Base-by-base conservation (phyloP, 1,140 invertebrate genomes). In the Bilobella aurantiaca region DNA sequence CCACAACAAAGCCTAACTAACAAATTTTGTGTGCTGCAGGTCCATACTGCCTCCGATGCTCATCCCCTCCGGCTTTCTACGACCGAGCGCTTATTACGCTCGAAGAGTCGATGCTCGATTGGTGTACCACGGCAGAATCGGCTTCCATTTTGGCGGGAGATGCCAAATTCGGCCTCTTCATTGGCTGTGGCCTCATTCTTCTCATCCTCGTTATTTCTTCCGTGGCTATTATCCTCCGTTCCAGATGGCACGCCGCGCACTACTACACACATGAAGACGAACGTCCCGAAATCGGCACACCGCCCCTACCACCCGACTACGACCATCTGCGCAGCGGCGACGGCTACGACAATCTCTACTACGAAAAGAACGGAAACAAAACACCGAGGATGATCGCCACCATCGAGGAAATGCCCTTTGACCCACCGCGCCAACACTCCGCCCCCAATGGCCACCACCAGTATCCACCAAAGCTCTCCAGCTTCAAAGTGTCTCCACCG, bases 181-280 rank as follows among this genome's bases (percentile, higher is more conserved):
- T 75, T 5, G 76, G 74, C 2, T 74, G 77, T 58, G 70, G 73
- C 8, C 70, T 79, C 23, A 71, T 70, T 27, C 37, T 66, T n/a
- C 58, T 75, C 1, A 68, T 78, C 30, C 62, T 77, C 1, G 64
- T 80, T 5, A 60, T 79, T 3, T 66, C 76, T 1, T 63, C 75
- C 8, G 68, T 78, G 1, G 64, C 75, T 3, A 71, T 77, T 18
- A 49, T 78, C 23, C 71, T 76, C 27, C 63, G 76, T 28, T 83
- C 84, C 28, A 77, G 81, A 46, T 79, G 84, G 21, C 84, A 86
- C 67, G 81, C 85, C 0, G 85, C 85, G 12, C 82, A 82, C 34
- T 88, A 88, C 74, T 87, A 88, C 75, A 87, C 86, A 0, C 82
- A 86, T 74, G 86, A 87, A 75, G 84, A 85, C 69, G 84, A 85